Percentiles rank a stretch among this genome's conserved stretches.
Conservation (phyloP, 2,888 invertebrate species). For the Molorchus minor region DNA sequence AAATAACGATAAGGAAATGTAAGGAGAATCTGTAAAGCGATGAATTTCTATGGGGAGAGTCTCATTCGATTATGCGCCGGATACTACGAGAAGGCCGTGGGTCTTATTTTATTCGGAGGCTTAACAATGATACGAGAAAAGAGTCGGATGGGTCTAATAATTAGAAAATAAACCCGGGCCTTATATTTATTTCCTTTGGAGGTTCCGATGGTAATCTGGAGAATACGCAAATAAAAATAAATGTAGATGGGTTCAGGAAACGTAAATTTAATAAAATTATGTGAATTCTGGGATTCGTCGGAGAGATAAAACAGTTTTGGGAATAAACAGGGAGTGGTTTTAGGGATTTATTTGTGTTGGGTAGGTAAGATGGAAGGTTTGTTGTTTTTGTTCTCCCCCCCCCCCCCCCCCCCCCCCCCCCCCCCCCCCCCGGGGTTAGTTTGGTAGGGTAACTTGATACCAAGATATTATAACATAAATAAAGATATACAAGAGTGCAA, state of each 20-base stretch:
- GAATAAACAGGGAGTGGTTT: not conserved
- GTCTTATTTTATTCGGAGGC: not conserved
- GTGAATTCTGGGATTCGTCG: not conserved
- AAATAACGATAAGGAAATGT: conserved; percentile 22
- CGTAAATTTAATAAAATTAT: conserved; percentile 18
- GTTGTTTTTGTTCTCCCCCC: too few species aligned
- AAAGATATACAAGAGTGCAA: too few species aligned
- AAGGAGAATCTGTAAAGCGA: conserved; percentile 18
- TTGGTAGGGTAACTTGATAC: too few species aligned
- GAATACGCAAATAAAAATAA: conserved; percentile 18
- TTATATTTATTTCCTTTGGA: conserved; percentile 11
- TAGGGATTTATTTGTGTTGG: not conserved
- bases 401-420: too few species aligned
- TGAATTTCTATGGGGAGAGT: conserved; percentile 6
- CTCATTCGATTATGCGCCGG: conserved; percentile 1
- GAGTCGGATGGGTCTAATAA: conserved; percentile 11
- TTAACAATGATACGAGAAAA: conserved; percentile 21
- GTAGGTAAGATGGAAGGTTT: not conserved
- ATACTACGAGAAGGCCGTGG: not conserved
- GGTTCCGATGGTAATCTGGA: conserved; percentile 2
- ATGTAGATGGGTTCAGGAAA: conserved; percentile 4
- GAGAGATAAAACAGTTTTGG: not conserved
- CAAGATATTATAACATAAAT: too few species aligned
- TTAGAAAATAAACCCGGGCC: conserved; percentile 17
- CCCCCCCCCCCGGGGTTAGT: too few species aligned